Conservation (phyloP, 2,888 invertebrate genomes). For the Polydesmus complanatus region DNA sequence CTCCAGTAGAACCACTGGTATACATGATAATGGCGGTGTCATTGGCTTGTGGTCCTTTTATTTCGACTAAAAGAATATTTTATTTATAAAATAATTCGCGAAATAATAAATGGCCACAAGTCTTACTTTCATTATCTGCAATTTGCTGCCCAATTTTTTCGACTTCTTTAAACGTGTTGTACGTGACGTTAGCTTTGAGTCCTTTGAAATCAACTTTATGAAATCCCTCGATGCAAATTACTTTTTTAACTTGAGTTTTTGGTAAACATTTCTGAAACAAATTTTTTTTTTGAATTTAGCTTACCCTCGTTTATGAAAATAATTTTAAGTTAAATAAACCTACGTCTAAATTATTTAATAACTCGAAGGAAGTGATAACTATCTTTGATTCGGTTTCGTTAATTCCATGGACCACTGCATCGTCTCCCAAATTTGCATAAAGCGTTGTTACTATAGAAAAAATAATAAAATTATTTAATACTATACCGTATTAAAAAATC, state of each 20-base stretch:
- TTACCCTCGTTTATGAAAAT: constrained; percentile 1
- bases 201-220: constrained; percentile 52
- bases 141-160: constrained; percentile 40
- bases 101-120: background rate
- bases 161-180: constrained; percentile 60
- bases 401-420: constrained; percentile 89
- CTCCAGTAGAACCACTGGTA: constrained; percentile 93
- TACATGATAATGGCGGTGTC: constrained; percentile 98
- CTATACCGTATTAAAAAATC: background rate
- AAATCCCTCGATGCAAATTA: constrained; percentile 77
- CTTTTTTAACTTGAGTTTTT: constrained; percentile 54
- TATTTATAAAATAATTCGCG: background rate
- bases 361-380: constrained; percentile 81
- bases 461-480: background rate
- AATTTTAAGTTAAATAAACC: constrained; percentile 1
- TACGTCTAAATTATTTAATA: constrained; percentile 67
- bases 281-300: background rate
- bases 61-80: constrained; percentile 10
- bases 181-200: constrained; percentile 55
- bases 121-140: constrained; percentile 19
- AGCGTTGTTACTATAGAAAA: constrained; percentile 57
- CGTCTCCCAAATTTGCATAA: constrained; percentile 92
- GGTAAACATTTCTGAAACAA: constrained; percentile 37
- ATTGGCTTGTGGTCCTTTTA: constrained; percentile 38
- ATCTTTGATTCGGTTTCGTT: constrained; percentile 90